Conservation (phyloP, 2,888 invertebrate genomes). For the Callyntrura guangdongensis region DNA sequence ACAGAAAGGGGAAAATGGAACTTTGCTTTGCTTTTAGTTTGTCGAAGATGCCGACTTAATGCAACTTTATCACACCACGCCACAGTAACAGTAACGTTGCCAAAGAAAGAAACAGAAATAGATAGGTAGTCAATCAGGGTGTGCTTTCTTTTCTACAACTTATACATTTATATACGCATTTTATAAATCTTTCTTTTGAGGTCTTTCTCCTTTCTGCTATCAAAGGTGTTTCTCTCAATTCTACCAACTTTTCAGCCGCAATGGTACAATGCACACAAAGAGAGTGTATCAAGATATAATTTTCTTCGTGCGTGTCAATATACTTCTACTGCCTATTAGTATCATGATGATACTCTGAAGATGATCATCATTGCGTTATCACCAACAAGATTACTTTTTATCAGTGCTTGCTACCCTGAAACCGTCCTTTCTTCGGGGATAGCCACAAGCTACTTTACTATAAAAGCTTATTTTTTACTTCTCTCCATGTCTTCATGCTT, state of each 20-base stretch:
- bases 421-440: background rate
- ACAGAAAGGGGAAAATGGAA: conserved; percentile 22
- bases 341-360: background rate
- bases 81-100: background rate
- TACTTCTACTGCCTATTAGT: background rate
- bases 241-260: conserved; percentile 3
- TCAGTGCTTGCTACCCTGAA: conserved; percentile 38
- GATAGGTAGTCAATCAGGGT: background rate
- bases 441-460: conserved; percentile 51
- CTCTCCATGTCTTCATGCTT: background rate
- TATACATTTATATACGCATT: conserved; percentile 9
- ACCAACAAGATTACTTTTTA: conserved; percentile 40
- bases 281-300: background rate
- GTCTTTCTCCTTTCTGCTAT: conserved; percentile 32
- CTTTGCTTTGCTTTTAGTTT: conserved; percentile 23
- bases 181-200: conserved; percentile 53
- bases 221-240: conserved; percentile 50
- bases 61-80: conserved; percentile 8
- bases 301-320: conserved; percentile 1
- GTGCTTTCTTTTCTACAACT: conserved; percentile 14
- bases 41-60: conserved; percentile 45
- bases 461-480: conserved; percentile 54
- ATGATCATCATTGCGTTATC: conserved; percentile 45
- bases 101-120: too few relatives aligned
- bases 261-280: conserved; percentile 35